Conservation (phyloP, 2,888 invertebrate species). For the Ctena decussata region DNA sequence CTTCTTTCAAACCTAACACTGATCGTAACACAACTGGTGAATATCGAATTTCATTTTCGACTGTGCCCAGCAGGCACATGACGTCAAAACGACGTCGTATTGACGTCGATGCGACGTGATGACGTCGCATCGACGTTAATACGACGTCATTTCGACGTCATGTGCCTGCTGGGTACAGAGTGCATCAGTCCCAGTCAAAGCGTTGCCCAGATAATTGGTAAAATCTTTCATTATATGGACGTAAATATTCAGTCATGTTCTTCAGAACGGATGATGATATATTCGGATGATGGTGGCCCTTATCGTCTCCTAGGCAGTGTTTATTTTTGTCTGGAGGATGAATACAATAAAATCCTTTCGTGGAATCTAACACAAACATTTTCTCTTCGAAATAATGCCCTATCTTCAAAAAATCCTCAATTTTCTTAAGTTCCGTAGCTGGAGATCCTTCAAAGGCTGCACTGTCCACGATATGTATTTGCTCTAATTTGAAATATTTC, state of each 20-base stretch:
- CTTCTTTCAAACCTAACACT: too few relatives aligned
- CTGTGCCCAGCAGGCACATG: too few relatives aligned
- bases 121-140: too few relatives aligned
- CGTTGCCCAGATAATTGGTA: neutral
- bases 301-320: neutral
- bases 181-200: neutral
- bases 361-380: neutral
- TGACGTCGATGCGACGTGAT: too few relatives aligned
- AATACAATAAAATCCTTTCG: neutral
- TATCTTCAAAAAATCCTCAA: neutral
- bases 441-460: neutral
- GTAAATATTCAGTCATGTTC: neutral
- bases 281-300: neutral
- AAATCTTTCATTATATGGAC: neutral
- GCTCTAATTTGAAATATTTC: neutral
- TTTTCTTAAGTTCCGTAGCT: neutral
- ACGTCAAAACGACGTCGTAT: too few relatives aligned
- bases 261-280: neutral
- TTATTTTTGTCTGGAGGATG: too few relatives aligned
- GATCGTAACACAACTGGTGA: too few relatives aligned
- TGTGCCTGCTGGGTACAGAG: too few relatives aligned
- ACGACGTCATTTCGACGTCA: too few relatives aligned
- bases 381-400: neutral
- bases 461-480: neutral
- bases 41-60: too few relatives aligned